Base-by-base conservation (phyloP, 2,888 invertebrate species). In the Parnassius mnemosyne region DNA sequence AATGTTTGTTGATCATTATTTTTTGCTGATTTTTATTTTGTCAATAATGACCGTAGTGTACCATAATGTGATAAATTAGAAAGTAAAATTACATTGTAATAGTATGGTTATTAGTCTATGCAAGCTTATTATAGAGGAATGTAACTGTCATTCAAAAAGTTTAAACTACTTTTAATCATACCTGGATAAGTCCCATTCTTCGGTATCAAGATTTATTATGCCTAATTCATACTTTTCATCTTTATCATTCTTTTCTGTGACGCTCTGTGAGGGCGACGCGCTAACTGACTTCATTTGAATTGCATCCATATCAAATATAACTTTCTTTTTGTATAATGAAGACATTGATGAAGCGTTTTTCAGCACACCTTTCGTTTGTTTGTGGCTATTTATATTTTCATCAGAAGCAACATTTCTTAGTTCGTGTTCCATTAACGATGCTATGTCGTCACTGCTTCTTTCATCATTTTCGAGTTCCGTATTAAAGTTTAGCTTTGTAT, bases 321-420 rank as follows among this genome's bases (percentile, higher is more conserved):
- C 94, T 81, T 93, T 94, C 77, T 94, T 94, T 71, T 94, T 94
- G 34, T 92, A 87, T 41, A 93, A 74, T 52, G 92, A 92, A 47
- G 91, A 92, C 25, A 84, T 85, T 1, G 93, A 93, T 3, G 92
- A 89, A 53, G 88, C 92, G 73, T 88, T 91, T 82, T 94, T 94
- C 46, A 94, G 75, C 43, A 93, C 94, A 57, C 94, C 89, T 79
- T 93, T 94, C 53, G 92, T 87, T 73, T 83, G 84, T 69, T 84
- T 84, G 10, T 69, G 66, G 58, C 64, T 75, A 65, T 68, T 72
- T 60, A 78, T 66, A 63, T 79, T 83, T 53, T 86, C 83, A 68
- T 78, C 80, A 3, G 84, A 80, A 41, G 73, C 66, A n/a, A 66
- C 66, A 63, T 79, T 80, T 73, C 80, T 80, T 20, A 73, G 67